phyloP scores from a whole-genome alignment of 2,888 invertebrate species.

The Hymenopus coronatus region DNA sequence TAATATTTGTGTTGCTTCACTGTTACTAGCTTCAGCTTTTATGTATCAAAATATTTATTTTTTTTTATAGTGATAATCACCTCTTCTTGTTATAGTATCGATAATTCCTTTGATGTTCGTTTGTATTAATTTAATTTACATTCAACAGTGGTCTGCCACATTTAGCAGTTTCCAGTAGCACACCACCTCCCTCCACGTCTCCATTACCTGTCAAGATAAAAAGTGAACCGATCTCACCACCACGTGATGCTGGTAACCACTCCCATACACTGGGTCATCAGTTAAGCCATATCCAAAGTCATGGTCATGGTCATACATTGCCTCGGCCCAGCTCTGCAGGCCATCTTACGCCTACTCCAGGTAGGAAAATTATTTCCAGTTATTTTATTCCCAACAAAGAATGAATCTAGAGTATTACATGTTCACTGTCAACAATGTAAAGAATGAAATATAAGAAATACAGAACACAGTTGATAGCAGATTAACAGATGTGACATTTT shows the following conservation, averaged over 20 bases:
- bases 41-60: no score
- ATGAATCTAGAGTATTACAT: neutral
- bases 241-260: slow-evolving; percentile 57
- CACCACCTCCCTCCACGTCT: slow-evolving; percentile 71
- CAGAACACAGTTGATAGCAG: no score
- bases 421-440: neutral
- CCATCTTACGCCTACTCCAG: slow-evolving; percentile 59
- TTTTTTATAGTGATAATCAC: no score
- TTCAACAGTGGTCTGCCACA: slow-evolving; percentile 68
- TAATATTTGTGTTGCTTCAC: no score
- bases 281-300: slow-evolving; percentile 52
- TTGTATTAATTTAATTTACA: neutral
- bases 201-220: slow-evolving; percentile 87
- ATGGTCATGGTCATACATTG: slow-evolving; percentile 48
- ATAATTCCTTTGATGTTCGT: neutral
- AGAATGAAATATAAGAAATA: neutral
- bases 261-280: slow-evolving; percentile 41
- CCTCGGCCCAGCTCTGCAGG: slow-evolving; percentile 58
- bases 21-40: no score
- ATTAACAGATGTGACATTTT: no score
- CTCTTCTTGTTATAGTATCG: neutral
- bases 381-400: no score
- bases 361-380: slow-evolving; percentile 37
- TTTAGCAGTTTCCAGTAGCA: slow-evolving; percentile 71
- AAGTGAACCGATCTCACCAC: slow-evolving; percentile 93